Conservation (phyloP, 1,140 invertebrate species). For the Hyposmocoma kahamanoa region DNA sequence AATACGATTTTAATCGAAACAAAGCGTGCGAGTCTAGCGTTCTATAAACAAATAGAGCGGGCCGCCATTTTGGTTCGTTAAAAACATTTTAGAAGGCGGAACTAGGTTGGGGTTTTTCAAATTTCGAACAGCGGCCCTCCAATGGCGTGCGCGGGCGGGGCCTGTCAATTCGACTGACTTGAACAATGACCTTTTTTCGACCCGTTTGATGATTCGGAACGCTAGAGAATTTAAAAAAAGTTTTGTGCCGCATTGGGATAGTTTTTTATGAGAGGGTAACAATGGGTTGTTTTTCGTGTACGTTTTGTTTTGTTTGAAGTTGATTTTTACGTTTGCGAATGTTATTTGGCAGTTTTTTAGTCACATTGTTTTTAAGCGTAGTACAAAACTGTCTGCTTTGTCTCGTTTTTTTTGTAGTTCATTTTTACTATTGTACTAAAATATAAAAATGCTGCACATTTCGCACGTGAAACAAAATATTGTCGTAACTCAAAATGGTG, state of each 20-base stretch:
- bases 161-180: conserved; percentile 66
- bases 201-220: not conserved
- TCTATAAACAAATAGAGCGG: conserved; percentile 24
- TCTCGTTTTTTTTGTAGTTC: no score
- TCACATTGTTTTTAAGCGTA: no score
- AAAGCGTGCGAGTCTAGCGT: conserved; percentile 26
- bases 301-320: not conserved
- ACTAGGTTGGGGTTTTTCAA: conserved; percentile 69
- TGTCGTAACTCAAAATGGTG: no score
- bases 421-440: no score
- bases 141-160: conserved; percentile 65
- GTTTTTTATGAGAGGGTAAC: not conserved
- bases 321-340: no score
- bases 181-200: conserved; percentile 53
- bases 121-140: conserved; percentile 60
- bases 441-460: no score
- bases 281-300: not conserved
- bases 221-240: not conserved
- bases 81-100: conserved; percentile 73
- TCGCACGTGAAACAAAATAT: no score
- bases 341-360: no score
- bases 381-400: no score
- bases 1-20: conserved; percentile 22
- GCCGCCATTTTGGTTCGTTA: conserved; percentile 56
- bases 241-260: not conserved